Conservation (phyloP, 2,113 vertebrate genomes). For the Laticauda laticaudata region DNA sequence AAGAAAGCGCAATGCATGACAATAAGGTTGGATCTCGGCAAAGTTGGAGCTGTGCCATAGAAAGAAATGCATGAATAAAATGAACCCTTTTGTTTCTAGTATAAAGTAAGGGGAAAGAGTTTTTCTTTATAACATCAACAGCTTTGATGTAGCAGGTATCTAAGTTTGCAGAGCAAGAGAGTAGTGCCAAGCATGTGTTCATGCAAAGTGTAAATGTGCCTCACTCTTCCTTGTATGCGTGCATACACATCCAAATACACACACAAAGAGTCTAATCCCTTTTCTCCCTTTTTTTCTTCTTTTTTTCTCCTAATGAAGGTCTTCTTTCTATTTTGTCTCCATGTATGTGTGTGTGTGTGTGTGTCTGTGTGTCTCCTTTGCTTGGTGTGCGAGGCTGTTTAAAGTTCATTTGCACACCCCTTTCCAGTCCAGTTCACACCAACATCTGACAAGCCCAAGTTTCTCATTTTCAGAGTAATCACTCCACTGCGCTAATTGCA, state of each 20-base stretch:
- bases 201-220: not conserved
- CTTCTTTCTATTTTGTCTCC: not conserved
- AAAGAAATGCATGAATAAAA: slow-evolving; percentile 53
- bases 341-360: not conserved
- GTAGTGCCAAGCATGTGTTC: not conserved
- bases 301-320: not conserved
- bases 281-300: not conserved
- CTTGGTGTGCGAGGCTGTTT: slow-evolving; percentile 54
- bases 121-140: slow-evolving; percentile 39
- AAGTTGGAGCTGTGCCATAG: slow-evolving; percentile 55
- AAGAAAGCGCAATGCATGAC: slow-evolving; percentile 69
- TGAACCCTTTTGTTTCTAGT: slow-evolving; percentile 24
- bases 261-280: not conserved
- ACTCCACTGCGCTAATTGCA: slow-evolving; percentile 97
- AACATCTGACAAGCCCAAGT: slow-evolving; percentile 83
- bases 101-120: slow-evolving; percentile 16
- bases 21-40: slow-evolving; percentile 61
- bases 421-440: slow-evolving; percentile 83
- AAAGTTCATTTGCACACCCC: slow-evolving; percentile 75
- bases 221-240: not conserved
- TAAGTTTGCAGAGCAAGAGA: not conserved
- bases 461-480: slow-evolving; percentile 94
- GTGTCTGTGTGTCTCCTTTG: slow-evolving; percentile 14
- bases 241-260: not conserved
- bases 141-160: slow-evolving; percentile 37